These are phyloP conservation scores for Anagrus nilaparvatae DNA, from an alignment of 1,140 invertebrate species.

Conservation along the genomic window DNA sequence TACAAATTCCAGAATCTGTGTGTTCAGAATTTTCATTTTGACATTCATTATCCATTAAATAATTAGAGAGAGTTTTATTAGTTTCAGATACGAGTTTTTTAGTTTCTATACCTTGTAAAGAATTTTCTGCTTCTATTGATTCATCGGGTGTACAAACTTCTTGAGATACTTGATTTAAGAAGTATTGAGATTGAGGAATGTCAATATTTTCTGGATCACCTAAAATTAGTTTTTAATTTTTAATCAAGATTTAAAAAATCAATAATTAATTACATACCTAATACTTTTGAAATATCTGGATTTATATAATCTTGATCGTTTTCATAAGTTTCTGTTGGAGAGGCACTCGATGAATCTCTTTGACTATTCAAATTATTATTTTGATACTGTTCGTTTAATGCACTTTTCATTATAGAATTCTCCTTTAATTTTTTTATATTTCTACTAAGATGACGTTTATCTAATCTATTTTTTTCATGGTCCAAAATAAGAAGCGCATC, in stretches of 20 bases:
- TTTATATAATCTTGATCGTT: background rate
- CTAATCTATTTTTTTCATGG: constrained; percentile 13
- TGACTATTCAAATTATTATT: background rate
- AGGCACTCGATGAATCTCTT: background rate
- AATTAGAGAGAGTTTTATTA: constrained; percentile 54
- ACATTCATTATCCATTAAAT: constrained; percentile 43
- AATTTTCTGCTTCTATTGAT: constrained; percentile 35
- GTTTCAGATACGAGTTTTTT: constrained; percentile 52
- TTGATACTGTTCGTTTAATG: too few species aligned
- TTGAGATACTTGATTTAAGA: constrained; percentile 35
- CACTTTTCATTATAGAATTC: too few species aligned
- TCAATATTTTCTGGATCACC: constrained; percentile 24
- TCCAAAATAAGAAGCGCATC: constrained; percentile 32
- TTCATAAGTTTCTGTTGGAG: background rate
- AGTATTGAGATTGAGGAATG: constrained; percentile 32
- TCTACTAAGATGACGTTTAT: too few species aligned
- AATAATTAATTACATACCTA: background rate
- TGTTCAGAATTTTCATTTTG: constrained; percentile 43
- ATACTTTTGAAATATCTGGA: background rate
- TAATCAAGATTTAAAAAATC: background rate
- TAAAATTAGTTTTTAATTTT: constrained; percentile 11
- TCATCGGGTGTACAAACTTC: constrained; percentile 31
- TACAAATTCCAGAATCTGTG: constrained; percentile 59
- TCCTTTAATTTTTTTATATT: too few species aligned
- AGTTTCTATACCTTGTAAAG: constrained; percentile 42